Evolutionary conservation across 1,140 invertebrate species (phyloP).

Genomic region (Conus ventricosus): DNA sequence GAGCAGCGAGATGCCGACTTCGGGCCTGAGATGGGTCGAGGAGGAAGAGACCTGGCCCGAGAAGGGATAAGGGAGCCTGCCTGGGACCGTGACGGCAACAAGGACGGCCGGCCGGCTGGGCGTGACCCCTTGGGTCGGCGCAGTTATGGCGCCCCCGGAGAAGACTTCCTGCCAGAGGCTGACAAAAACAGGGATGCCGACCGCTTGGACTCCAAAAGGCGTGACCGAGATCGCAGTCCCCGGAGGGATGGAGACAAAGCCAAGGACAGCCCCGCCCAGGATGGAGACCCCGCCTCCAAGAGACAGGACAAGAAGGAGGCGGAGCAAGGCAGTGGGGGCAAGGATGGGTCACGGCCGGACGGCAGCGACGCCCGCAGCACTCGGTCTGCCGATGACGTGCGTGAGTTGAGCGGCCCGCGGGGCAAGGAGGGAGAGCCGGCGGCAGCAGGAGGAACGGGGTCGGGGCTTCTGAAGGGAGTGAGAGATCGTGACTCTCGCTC

Average conservation of each 20-base stretch:
- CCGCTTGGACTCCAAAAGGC: conserved; percentile 7
- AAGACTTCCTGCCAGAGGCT: conserved; percentile 6
- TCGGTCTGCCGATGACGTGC: not conserved
- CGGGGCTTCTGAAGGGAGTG: not conserved
- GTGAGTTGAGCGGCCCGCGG: not conserved
- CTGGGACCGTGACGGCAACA: not conserved
- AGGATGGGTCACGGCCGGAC: not conserved
- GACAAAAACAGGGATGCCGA: conserved; percentile 13
- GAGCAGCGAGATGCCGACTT: not conserved
- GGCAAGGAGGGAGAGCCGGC: not conserved
- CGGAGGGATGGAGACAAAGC: not conserved
- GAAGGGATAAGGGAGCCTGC: conserved; percentile 5
- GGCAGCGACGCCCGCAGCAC: not conserved
- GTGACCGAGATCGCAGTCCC: not conserved
- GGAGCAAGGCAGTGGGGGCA: not conserved
- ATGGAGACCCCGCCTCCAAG: not conserved
- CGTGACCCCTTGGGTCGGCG: conserved; percentile 5
- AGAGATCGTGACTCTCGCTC: conserved; percentile 27
- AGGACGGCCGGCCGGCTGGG: not conserved
- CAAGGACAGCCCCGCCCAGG: conserved; percentile 30
- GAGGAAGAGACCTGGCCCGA: not conserved
- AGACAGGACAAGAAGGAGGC: not conserved
- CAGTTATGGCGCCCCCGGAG: not conserved
- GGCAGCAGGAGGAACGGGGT: too few species aligned
- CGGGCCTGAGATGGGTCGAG: not conserved